Base-by-base conservation (phyloP, 1,140 invertebrate species). In the Drosophila truncata region DNA sequence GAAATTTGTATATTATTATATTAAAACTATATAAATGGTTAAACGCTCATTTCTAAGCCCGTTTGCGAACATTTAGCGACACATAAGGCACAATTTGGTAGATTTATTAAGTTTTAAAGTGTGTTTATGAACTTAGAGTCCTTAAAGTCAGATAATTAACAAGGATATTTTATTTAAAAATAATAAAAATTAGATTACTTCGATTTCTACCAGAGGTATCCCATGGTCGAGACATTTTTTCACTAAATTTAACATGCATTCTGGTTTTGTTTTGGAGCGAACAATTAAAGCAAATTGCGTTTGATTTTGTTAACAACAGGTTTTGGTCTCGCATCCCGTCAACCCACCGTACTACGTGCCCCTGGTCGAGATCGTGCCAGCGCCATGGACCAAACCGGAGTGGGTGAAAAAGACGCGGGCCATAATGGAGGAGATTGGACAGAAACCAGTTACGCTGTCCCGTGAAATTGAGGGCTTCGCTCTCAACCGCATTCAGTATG, bases 281-380 rank as follows among this genome's bases (percentile, higher is more conserved):
- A 25, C 46, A 31, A 33, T 23, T 69, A 23, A 52, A 31, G 9
- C 46, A 2, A 35, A 66, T 29, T 66, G 20, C 37, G 37, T 29
- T 66, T 66, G 10, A 41, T 69, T 54, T 67, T 13, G 14, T 46
- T 5, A 16, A 39, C 23, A 74, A 54, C 65, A 93, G 93, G 77
- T 93, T 25, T 67, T 93, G 18, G 93, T 93, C 39, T 97, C 97
- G 9, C 98, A 99, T 94, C 98, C 98, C 35, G 98, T 99, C 1
- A 99, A 99, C 93, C 98, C 98, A 47, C 98, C 98, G 0, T 99
- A 99, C 91, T 99, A 98, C 92, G 96, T 99, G 10, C 98, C 98
- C 1, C 93, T 99, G 33, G 97, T 99, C 2, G 98, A 99, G 94
- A 94, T 99, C 41, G 97, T 99, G 3, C 98, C 98, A 3, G 97